Conservation (phyloP, 2,797 vertebrate species). For the Acipenser ruthenus region DNA sequence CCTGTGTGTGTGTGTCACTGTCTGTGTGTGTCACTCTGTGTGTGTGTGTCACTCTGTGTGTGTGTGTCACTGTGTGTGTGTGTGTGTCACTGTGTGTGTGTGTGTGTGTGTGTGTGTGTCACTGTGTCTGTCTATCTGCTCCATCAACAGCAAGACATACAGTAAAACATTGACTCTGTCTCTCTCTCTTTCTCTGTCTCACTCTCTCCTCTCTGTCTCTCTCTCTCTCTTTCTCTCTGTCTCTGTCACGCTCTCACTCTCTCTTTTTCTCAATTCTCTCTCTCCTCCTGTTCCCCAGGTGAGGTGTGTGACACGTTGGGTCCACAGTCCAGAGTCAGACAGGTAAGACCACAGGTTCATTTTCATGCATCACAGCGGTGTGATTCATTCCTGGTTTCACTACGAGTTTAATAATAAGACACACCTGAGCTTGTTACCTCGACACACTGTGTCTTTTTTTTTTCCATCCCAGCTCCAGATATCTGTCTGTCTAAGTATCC, state of each 20-base stretch:
- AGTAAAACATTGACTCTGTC: too few relatives aligned
- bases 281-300: conserved; percentile 48
- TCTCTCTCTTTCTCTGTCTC: not conserved
- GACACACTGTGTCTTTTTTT: too few relatives aligned
- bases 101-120: not conserved
- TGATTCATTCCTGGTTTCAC: too few relatives aligned
- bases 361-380: too few relatives aligned
- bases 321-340: conserved; percentile 59
- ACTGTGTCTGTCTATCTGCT: not conserved
- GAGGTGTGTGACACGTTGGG: conserved; percentile 65
- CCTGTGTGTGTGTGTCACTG: too few relatives aligned
- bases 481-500: not conserved
- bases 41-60: conserved; percentile 4
- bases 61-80: not conserved
- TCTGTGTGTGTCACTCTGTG: too few relatives aligned
- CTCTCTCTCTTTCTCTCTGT: not conserved
- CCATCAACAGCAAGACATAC: too few relatives aligned
- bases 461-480: too few relatives aligned
- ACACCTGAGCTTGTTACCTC: too few relatives aligned
- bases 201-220: not conserved
- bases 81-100: too few relatives aligned
- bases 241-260: not conserved
- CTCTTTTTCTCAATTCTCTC: not conserved
- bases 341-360: conserved; percentile 27
- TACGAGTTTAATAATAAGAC: too few relatives aligned